Percentiles rank a stretch among this genome's conserved stretches.
Conservation (phyloP, 2,797 vertebrate genomes). For the Adrianichthys oophorus region DNA sequence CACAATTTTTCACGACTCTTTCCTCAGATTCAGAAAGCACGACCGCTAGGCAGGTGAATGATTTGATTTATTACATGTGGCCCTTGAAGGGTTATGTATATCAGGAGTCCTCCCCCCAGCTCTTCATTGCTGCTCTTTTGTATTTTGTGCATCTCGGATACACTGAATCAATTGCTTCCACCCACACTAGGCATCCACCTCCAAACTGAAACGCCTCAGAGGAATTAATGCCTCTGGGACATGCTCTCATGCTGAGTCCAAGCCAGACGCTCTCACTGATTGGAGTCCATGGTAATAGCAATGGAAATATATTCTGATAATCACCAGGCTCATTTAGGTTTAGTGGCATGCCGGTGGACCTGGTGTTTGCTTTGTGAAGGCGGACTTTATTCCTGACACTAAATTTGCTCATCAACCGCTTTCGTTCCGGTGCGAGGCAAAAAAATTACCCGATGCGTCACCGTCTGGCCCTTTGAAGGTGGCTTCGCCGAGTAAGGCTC, state of each 20-base stretch:
- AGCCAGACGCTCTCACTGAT: conserved; percentile 53
- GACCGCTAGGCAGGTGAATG: conserved; percentile 43
- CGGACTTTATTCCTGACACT: conserved; percentile 26
- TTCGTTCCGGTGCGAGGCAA: conserved; percentile 66
- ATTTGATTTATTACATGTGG: conserved; percentile 61
- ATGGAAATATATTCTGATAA: conserved; percentile 71
- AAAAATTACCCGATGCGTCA: conserved; percentile 66
- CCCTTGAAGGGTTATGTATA: conserved; percentile 18
- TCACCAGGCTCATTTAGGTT: conserved; percentile 60
- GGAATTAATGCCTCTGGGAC: conserved; percentile 63
- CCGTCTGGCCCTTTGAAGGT: conserved; percentile 63
- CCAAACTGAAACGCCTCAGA: conserved; percentile 48
- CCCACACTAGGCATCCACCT: conserved; percentile 60
- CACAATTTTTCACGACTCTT: conserved; percentile 47
- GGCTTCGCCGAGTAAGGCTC: conserved; percentile 48
- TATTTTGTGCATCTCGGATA: conserved; percentile 51
- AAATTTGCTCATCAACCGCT: conserved; percentile 69
- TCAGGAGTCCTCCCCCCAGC: conserved; percentile 13
- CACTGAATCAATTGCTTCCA: conserved; percentile 65
- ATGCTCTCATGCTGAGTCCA: conserved; percentile 29
- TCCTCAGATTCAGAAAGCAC: conserved; percentile 48
- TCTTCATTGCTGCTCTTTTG: conserved; percentile 35
- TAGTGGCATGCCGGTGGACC: conserved; percentile 36
- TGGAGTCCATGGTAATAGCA: conserved; percentile 57
- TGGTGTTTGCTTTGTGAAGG: conserved; percentile 28